Percentiles rank a stretch among this genome's conserved stretches.
Evolutionary conservation across 2,888 invertebrate genomes (phyloP).

Genomic region (Drosophila sordidula): DNA sequence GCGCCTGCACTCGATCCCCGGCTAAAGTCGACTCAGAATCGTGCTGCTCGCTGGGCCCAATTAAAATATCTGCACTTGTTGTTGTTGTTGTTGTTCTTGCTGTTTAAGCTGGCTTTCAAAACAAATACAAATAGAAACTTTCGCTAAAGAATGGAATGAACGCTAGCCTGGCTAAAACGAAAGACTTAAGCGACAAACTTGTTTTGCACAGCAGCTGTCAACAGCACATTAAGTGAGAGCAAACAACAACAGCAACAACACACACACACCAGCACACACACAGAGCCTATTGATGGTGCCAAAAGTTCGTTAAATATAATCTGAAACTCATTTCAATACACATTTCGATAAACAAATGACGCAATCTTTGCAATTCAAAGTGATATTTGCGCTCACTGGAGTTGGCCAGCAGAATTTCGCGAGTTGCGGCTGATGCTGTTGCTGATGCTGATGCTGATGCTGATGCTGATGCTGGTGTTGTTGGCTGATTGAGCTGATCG

Average conservation of each 20-base stretch:
- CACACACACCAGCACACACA: slow-evolving; percentile 31
- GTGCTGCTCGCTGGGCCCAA: slow-evolving; percentile 48
- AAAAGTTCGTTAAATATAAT: slow-evolving; percentile 71
- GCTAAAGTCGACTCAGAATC: slow-evolving; percentile 14
- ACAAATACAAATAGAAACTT: slow-evolving; percentile 68
- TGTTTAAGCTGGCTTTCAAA: slow-evolving; percentile 54
- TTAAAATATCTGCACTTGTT: slow-evolving; percentile 55
- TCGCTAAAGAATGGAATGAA: slow-evolving; percentile 63
- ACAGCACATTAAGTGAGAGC: slow-evolving; percentile 58
- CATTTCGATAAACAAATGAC: slow-evolving; percentile 75
- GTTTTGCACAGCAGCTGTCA: slow-evolving; percentile 73
- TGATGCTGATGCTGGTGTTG: slow-evolving; percentile 6
- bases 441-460: slow-evolving; percentile 8
- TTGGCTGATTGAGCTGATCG: slow-evolving; percentile 36
- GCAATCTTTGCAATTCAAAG: slow-evolving; percentile 62
- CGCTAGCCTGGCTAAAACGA: slow-evolving; percentile 18
- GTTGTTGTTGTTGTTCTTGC: slow-evolving; percentile 9
- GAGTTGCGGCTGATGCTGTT: slow-evolving; percentile 2
- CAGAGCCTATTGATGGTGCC: slow-evolving; percentile 30
- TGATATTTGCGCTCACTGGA: slow-evolving; percentile 28
- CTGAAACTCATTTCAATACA: slow-evolving; percentile 73
- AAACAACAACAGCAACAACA: slow-evolving; percentile 43
- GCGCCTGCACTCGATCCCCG: slow-evolving; percentile 21
- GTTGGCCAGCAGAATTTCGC: slow-evolving; percentile 28
- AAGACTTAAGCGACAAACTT: slow-evolving; percentile 72